Base-by-base conservation (phyloP, 2,113 vertebrate genomes). In the Cyprinodon brontotheroides region DNA sequence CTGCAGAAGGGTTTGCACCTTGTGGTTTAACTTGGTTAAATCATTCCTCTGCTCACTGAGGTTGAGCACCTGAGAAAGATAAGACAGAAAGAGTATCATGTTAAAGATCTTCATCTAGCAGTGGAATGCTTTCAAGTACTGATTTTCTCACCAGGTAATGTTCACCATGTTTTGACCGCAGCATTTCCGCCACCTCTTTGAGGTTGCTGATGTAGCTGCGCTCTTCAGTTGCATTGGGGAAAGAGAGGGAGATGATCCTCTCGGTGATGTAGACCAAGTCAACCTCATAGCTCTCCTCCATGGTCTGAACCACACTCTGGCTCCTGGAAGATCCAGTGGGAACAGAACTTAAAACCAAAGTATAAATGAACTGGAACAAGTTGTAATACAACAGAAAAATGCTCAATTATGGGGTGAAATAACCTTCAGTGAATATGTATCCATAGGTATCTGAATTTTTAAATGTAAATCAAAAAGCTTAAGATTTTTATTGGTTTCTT, bases 161-260 rank as follows among this genome's bases (percentile, higher is more conserved):
- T 77, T 97, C 94, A 0, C 95, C 96, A 1, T 99, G 97, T 89
- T 99, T 99, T 84, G 96, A 98, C 72, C 93, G 95, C 81, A 99
- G 95, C 97, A 99, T 99, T 68, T 95, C 95, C 8, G 97, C 97
- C 93, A 98, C 97, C 89, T 98, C 96, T 0, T 94, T 95, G 71
- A 99, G 94, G 92, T 98, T 95, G 89, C 87, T 88, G 79, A 89
- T 90, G 91, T 97, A 98, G 89, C 87, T 96, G 83, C 94, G 95
- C 84, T 98, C 97, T 2, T 97, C 96, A 0, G 95, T 94, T 0
- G 63, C 57, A 4, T 92, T 93, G 68, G 96, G 94, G 87, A 97
- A 99, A 64, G 96, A 97, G 75, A 99, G 94, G 0, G 97, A 97
- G 12, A 99, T 98, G 92, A 99, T 95, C 89, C 96, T 92, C 88